Base-by-base conservation (phyloP, 2,888 invertebrate species). In the Xanthia togata region DNA sequence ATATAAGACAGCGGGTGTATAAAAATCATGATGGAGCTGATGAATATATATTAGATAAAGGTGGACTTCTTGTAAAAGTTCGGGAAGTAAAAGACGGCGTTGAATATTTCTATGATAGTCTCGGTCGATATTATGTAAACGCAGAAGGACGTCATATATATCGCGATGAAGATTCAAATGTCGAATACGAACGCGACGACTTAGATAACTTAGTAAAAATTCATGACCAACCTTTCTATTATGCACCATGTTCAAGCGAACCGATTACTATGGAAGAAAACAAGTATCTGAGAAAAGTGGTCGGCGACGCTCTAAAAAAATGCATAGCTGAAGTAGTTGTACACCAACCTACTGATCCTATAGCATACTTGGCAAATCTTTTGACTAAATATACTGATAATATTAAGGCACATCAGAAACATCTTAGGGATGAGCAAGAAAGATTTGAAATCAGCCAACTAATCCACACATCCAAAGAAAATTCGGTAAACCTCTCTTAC, bases 291-390 rank as follows among this genome's bases (percentile, higher is more conserved):
- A 89, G 89, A 76, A 47, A 70, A 38, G 74, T 79, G 20, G 86
- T 93, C 6, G 92, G 93, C 20, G 74, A 73, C 2, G 91, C 90
- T 70, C 82, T 93, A 59, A 92, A 87, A 70, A 89, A 84, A 71
- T 91, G 91, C 73, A 87, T 93, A 67, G 91, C 91, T 50, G 84
- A 90, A 79, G 90, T 91, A 60, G 89, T 93, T 80, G 76, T 93
- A 71, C 89, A 82, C 78, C 91, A 90, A 87, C 92, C 93, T 71
- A 44, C 53, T 47, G 92, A 92, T 88, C 93, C 92, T 41, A 84
- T 92, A 31, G 79, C 81, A 64, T 91, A 89, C 75, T 86, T 93
- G 82, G 90, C 92, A 35, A 83, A 87, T 59, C 73, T 84, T 23
- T 87, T 93, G 64, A 82, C 80, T 50, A 89, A 90, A 70, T 92